phyloP scores from a whole-genome alignment of 2,888 invertebrate species.

The Chymomyza caudatula region DNA sequence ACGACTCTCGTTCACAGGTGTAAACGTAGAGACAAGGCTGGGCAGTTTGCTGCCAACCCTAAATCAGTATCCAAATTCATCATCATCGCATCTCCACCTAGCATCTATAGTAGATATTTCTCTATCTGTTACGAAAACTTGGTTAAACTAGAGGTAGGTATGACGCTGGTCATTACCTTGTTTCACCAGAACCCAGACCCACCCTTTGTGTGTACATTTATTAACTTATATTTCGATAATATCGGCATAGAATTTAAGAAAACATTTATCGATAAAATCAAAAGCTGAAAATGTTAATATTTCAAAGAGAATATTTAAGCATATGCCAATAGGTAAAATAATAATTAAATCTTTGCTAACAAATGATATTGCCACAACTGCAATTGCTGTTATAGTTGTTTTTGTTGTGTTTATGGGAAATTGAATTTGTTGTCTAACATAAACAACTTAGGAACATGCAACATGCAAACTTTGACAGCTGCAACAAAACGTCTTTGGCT shows the following conservation, averaged over 20 bases:
- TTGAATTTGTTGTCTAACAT: constrained; percentile 44
- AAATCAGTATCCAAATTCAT: too few relatives aligned
- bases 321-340: background rate
- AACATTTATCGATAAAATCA: background rate
- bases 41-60: too few relatives aligned
- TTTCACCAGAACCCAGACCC: too few relatives aligned
- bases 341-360: background rate
- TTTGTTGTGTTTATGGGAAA: constrained; percentile 4
- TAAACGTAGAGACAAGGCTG: too few relatives aligned
- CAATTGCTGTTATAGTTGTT: background rate
- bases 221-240: too few relatives aligned
- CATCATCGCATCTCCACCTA: too few relatives aligned
- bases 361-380: background rate
- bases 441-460: constrained; percentile 28
- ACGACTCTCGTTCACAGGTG: too few relatives aligned
- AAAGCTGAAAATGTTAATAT: background rate
- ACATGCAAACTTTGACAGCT: background rate
- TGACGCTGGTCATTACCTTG: too few relatives aligned
- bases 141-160: too few relatives aligned
- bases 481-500: constrained; percentile 32
- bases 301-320: background rate
- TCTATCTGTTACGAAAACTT: too few relatives aligned
- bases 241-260: constrained; percentile 23
- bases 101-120: too few relatives aligned
- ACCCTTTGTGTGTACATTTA: too few relatives aligned